A percentile compares a stretch with the other conserved stretches of the same genome.
phyloP scores from a whole-genome alignment of 2,797 vertebrate genomes.

The Poliocrania exsul region DNA sequence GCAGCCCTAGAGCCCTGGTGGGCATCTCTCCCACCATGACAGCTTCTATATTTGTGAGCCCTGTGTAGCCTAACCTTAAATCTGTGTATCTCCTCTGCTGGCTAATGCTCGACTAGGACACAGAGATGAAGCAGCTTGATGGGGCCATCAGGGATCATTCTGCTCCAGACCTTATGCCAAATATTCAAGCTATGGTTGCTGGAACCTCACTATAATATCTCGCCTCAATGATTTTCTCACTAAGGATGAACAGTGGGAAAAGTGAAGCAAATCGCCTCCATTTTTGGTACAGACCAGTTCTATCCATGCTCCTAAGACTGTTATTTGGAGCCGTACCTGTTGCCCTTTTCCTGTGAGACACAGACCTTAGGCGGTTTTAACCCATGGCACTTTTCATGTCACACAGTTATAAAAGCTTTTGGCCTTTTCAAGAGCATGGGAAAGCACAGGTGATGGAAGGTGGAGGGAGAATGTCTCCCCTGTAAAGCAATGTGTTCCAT shows the following conservation, averaged over 20 bases:
- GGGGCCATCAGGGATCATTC: background rate
- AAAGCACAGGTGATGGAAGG: background rate
- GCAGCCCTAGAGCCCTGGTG: background rate
- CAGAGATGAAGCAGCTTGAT: background rate
- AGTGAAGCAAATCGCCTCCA: background rate
- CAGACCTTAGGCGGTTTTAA: background rate
- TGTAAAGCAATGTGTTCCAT: background rate
- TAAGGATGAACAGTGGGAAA: background rate
- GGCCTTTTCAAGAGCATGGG: background rate
- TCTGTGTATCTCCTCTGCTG: background rate
- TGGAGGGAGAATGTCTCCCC: background rate
- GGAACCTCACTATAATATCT: background rate
- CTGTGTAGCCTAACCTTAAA: background rate
- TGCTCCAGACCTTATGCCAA: background rate
- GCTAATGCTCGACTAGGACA: background rate
- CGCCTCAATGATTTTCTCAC: background rate
- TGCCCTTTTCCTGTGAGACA: background rate
- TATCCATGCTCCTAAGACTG: background rate
- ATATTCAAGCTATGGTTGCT: background rate
- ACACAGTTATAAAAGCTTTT: conserved; percentile 10
- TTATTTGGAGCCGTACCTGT: background rate
- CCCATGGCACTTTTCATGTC: background rate
- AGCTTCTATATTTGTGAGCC: background rate
- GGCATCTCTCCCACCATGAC: background rate
- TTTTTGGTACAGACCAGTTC: background rate